Evolutionary conservation across 2,113 vertebrate genomes (phyloP).

Genomic region (Emydocephalus ijimae): DNA sequence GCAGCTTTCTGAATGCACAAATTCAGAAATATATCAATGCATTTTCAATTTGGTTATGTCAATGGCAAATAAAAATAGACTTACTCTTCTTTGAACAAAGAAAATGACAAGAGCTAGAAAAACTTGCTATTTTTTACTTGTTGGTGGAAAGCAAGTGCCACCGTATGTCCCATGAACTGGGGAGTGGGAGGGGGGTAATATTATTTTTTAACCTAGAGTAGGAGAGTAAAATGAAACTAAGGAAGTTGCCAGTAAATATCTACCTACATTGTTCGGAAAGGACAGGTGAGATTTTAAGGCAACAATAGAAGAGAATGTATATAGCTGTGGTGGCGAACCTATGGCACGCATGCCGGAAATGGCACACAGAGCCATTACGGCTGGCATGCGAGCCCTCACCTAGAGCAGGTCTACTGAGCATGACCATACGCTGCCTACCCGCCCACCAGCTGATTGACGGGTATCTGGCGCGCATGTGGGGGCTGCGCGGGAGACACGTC

Average conservation of each 20-base stretch:
- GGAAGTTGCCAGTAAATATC: background rate
- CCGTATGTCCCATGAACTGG: background rate
- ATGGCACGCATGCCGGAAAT: no score
- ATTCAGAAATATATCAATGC: slow-evolving; percentile 10
- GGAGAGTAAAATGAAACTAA: background rate
- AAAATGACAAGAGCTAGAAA: slow-evolving; percentile 16
- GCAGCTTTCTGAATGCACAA: slow-evolving; percentile 80
- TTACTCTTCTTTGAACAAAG: background rate
- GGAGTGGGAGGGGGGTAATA: background rate
- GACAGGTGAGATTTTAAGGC: background rate
- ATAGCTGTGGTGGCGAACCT: no score
- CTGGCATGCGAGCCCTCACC: no score
- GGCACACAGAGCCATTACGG: no score
- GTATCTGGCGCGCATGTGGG: no score
- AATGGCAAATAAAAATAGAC: background rate
- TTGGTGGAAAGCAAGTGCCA: background rate
- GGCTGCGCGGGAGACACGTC: no score
- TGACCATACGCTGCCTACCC: no score
- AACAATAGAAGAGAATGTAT: background rate
- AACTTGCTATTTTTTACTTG: slow-evolving; percentile 6
- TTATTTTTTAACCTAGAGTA: background rate
- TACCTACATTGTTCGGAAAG: background rate
- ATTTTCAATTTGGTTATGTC: background rate
- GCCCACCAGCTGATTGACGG: no score
- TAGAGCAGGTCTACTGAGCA: no score